Percentiles rank a stretch among this genome's conserved stretches.
Conservation (phyloP, 2,888 invertebrate species). For the Drosophila trichaetosa region DNA sequence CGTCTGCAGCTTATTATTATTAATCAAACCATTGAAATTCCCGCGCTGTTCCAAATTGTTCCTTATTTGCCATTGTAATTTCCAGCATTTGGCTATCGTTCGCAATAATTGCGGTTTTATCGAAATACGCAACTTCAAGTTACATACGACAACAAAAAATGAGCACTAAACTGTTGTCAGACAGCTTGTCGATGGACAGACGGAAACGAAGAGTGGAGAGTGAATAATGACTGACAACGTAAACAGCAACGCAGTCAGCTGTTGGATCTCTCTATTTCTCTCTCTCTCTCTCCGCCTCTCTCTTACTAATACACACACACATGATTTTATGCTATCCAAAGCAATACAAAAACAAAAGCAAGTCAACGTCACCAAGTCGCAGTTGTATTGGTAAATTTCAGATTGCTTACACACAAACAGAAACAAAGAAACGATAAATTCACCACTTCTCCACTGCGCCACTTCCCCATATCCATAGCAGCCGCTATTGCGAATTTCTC, state of each 20-base stretch:
- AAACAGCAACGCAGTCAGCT: conserved; percentile 38
- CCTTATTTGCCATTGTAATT: conserved; percentile 21
- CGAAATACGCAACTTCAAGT: conserved; percentile 13
- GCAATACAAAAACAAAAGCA: conserved; percentile 9
- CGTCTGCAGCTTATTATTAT: neutral
- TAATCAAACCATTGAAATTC: conserved; percentile 37
- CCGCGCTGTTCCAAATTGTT: neutral
- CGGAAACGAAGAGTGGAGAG: neutral
- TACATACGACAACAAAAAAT: conserved; percentile 13
- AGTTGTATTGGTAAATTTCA: conserved; percentile 30
- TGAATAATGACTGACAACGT: neutral
- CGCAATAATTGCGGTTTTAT: conserved; percentile 12
- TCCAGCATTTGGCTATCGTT: conserved; percentile 8
- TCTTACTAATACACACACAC: conserved; percentile 25
- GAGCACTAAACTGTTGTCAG: conserved; percentile 8
- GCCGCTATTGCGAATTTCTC: conserved; percentile 52
- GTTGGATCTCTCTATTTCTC: conserved; percentile 16
- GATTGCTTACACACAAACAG: conserved; percentile 13
- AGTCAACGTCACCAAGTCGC: conserved; percentile 33
- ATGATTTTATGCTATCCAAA: conserved; percentile 25
- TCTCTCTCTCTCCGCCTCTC: neutral
- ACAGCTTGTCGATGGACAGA: conserved; percentile 1
- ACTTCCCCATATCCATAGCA: conserved; percentile 4
- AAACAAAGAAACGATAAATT: conserved; percentile 49
- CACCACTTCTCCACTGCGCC: conserved; percentile 17